Conservation (phyloP, 23 tunicate genomes). For the Trididemnum nubilum region DNA sequence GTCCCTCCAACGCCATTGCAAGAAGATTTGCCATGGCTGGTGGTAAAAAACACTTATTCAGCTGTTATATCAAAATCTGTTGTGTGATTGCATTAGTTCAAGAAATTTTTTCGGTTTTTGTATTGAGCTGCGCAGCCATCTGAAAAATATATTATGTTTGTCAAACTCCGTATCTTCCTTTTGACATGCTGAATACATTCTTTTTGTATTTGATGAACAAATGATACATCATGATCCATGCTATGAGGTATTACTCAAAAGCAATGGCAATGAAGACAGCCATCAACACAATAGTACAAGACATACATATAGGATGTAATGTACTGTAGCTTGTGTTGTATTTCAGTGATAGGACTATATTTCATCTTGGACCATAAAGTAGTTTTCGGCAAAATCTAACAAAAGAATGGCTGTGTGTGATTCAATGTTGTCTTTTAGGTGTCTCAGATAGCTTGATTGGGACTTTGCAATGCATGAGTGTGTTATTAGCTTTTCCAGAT, state of each 20-base stretch:
- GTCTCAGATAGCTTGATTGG: slow-evolving; percentile 43
- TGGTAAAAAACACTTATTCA: slow-evolving; percentile 36
- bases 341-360: slow-evolving; percentile 49
- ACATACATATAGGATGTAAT: slow-evolving; percentile 49
- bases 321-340: slow-evolving; percentile 24
- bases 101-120: slow-evolving; percentile 46
- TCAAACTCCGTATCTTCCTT: slow-evolving; percentile 8
- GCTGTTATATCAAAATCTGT: slow-evolving; percentile 40
- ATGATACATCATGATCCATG: slow-evolving; percentile 40
- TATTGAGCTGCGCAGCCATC: slow-evolving; percentile 66
- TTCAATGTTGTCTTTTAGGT: slow-evolving; percentile 20
- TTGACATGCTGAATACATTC: slow-evolving; percentile 32
- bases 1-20: slow-evolving; percentile 39
- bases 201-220: slow-evolving; percentile 40
- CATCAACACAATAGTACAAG: slow-evolving; percentile 31
- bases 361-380: slow-evolving; percentile 40
- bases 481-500: slow-evolving; percentile 25
- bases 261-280: background rate
- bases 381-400: slow-evolving; percentile 43
- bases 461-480: slow-evolving; percentile 43
- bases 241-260: slow-evolving; percentile 40
- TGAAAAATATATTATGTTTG: slow-evolving; percentile 29
- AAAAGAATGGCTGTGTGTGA: slow-evolving; percentile 22
- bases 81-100: slow-evolving; percentile 41
- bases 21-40: slow-evolving; percentile 36